phyloP scores from a whole-genome alignment of 2,113 vertebrate species.

The Gyps fulvus region DNA sequence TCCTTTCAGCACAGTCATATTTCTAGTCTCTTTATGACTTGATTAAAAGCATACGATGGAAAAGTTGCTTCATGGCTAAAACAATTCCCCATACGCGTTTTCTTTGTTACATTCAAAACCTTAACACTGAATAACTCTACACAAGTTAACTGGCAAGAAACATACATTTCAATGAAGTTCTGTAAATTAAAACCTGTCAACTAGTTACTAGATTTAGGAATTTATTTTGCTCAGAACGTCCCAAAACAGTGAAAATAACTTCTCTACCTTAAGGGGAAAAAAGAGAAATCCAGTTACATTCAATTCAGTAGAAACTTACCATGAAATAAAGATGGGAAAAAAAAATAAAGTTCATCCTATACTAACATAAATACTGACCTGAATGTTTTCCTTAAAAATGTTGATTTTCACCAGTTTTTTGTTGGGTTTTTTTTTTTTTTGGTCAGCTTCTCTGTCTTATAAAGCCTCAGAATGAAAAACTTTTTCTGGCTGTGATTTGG shows the following conservation, averaged over 20 bases:
- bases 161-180: neutral
- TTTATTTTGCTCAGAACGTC: neutral
- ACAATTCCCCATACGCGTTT: neutral
- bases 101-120: neutral
- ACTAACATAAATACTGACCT: neutral
- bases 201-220: neutral
- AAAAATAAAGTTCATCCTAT: neutral
- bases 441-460: neutral
- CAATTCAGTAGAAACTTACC: neutral
- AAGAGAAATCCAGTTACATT: neutral
- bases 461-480: neutral
- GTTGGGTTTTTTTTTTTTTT: neutral
- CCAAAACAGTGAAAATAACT: neutral
- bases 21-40: conserved; percentile 12
- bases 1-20: neutral
- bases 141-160: neutral
- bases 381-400: neutral
- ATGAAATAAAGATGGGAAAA: neutral
- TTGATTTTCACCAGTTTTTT: neutral
- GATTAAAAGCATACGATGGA: neutral
- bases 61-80: conserved; percentile 1
- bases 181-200: neutral
- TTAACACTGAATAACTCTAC: neutral
- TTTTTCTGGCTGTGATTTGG: neutral
- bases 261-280: neutral